phyloP scores from a whole-genome alignment of 2,113 vertebrate genomes.

The Meleagris gallopavo region DNA sequence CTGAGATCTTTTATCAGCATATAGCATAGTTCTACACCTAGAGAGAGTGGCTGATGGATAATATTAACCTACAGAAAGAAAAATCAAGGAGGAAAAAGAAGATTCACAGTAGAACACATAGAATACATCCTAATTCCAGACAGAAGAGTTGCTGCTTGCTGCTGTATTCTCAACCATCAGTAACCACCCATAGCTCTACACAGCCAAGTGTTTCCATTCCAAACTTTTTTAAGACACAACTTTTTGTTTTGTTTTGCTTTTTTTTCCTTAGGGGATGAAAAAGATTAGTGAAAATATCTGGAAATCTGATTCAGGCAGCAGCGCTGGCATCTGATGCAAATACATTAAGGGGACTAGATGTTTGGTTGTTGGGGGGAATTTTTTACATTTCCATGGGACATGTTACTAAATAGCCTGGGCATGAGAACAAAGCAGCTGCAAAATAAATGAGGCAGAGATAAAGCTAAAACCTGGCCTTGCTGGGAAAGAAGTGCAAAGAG shows the following conservation, averaged over 20 bases:
- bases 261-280: not conserved
- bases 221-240: not conserved
- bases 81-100: not conserved
- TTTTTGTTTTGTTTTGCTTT: not conserved
- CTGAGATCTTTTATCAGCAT: not conserved
- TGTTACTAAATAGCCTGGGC: constrained; percentile 65
- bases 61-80: not conserved
- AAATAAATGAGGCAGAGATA: constrained; percentile 70
- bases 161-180: not conserved
- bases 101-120: not conserved
- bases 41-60: not conserved
- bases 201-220: not conserved
- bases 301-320: not conserved
- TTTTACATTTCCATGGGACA: constrained; percentile 30
- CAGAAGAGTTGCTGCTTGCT: not conserved
- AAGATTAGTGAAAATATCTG: not conserved
- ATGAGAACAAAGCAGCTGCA: constrained; percentile 71
- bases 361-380: not conserved
- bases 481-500: not conserved
- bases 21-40: not conserved
- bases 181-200: not conserved
- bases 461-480: constrained; percentile 46
- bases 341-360: not conserved
- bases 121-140: not conserved
- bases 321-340: not conserved